Conservation (phyloP, 2,888 invertebrate genomes). For the Polyommatus icarus region DNA sequence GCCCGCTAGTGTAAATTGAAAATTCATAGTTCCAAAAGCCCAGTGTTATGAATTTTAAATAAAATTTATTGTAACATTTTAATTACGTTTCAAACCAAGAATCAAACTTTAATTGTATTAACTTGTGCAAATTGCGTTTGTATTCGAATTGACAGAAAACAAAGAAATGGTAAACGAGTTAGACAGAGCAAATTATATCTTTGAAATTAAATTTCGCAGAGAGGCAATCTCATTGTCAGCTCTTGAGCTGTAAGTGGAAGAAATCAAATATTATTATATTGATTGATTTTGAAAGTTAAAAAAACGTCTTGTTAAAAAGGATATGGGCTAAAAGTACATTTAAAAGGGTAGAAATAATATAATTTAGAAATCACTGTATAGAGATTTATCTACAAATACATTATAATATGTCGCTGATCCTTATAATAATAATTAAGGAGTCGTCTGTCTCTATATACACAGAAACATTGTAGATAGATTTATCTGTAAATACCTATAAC, state of each 20-base stretch:
- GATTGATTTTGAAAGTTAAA: no score
- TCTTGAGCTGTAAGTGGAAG: not conserved
- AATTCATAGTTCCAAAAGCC: not conserved
- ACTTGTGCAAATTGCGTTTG: not conserved
- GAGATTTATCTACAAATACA: no score
- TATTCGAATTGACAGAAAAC: not conserved
- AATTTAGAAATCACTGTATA: no score
- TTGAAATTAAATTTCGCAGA: slow-evolving; percentile 15
- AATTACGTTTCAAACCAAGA: slow-evolving; percentile 28
- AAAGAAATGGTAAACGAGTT: slow-evolving; percentile 12
- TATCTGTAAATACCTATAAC: no score
- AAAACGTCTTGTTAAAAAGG: no score
- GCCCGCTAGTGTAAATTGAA: no score
- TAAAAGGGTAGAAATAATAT: no score
- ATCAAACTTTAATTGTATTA: slow-evolving; percentile 30
- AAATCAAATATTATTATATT: not conserved
- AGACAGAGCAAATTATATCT: slow-evolving; percentile 17
- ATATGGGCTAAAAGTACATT: no score
- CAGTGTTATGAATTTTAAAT: not conserved
- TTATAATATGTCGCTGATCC: no score
- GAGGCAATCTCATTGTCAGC: not conserved
- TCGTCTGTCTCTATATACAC: no score
- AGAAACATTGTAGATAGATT: no score
- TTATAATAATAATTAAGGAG: no score
- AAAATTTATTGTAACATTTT: not conserved